Evolutionary conservation across 2,113 vertebrate genomes (phyloP), one percentile per base, ranked within the genome.

Genomic region (Onychostruthus taczanowskii): DNA sequence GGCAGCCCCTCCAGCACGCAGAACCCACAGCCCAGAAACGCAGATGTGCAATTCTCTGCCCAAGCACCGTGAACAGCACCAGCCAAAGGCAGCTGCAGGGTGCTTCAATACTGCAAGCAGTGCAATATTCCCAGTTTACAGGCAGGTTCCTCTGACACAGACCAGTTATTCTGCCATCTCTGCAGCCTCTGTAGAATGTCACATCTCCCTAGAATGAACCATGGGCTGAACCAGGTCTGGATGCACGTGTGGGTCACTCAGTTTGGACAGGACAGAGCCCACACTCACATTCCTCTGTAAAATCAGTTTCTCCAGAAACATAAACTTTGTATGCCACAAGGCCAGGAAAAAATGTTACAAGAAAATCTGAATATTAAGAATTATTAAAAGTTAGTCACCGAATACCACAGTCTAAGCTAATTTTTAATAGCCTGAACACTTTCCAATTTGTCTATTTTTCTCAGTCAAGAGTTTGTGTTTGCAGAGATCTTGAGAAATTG

Each of bases 161-260:
- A 26, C 4, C 5, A 1, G 22, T 67, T 49, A 44, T 52, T 85
- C 0, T 43, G 26, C 67, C 58, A 58, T 43, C 62, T 86, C 49
- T 0, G 0, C 70, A 84, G 88, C 74, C 31, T 44, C 68, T 7
- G 5, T 6, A 41, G n/a, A 67, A 67, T 24, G 41, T 5, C 53
- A 53, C 3, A 3, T 41, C 4, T 35, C 18, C 9, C 30, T 3
- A 17, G 22, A 61, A 78, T 3, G 4, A 53, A 20, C 10, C 23
- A 9, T 0, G 10, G 64, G 24, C 11, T 12, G 2, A 27, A 68
- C 43, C 3, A 4, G 39, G 66, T 70, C 64, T 16, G 13, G 31
- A n/a, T 12, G 18, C 35, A 12, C 44, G 5, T 6, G 0, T 2
- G 16, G 16, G 16, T 22, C 59, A 16, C 58, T 41, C 1, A 0